Base-by-base conservation (phyloP, 1,140 invertebrate genomes). In the Brachionus calyciflorus region DNA sequence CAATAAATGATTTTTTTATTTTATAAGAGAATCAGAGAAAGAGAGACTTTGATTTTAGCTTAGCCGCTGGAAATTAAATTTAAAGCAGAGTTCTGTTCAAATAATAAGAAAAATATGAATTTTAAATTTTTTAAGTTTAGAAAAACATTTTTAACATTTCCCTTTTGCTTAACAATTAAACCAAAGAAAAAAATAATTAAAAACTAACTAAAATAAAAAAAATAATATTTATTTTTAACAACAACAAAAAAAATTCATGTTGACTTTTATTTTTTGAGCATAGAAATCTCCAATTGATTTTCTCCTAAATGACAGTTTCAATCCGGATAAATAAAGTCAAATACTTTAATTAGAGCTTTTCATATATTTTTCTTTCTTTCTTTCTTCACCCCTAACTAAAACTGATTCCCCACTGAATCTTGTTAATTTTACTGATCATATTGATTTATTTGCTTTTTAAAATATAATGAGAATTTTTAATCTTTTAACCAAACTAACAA, bases 401-500 rank as follows among this genome's bases (percentile, higher is more conserved):
- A 28, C 24, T 28, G 53, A 60, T 60, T 7, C 37, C 55, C 55
- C 55, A 60, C 55, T 60, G 55, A 60, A 60, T 60, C 30, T 60
- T 60, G 53, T 17, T 55, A 55, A 55, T 55, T 55, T 24, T 28
- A 55, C n/a, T n/a, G n/a, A n/a, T n/a, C n/a, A n/a, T 60, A 60
- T 60, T 60, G 55, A 60, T 60, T 60, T 60, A 60, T 60, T 60
- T 60, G 33, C 55, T 60, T 14, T 60, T 37, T 33, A 60, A 55
- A 55, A n/a, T 28, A 55, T 9, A 12, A 26, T 14, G 9, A 55
- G 28, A 28, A 3, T 33, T 37, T 33, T 60, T 60, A 60, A 60
- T 60, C 55, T 60, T 60, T 60, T 60, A 33, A 60, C 55, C 30
- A 60, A 60, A 60, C 55, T n/a, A n/a, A n/a, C n/a, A n/a, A n/a